A percentile compares a stretch with the other conserved stretches of the same genome.
phyloP scores from a whole-genome alignment of 2,797 vertebrate genomes.

The Acanthurus tractus region DNA sequence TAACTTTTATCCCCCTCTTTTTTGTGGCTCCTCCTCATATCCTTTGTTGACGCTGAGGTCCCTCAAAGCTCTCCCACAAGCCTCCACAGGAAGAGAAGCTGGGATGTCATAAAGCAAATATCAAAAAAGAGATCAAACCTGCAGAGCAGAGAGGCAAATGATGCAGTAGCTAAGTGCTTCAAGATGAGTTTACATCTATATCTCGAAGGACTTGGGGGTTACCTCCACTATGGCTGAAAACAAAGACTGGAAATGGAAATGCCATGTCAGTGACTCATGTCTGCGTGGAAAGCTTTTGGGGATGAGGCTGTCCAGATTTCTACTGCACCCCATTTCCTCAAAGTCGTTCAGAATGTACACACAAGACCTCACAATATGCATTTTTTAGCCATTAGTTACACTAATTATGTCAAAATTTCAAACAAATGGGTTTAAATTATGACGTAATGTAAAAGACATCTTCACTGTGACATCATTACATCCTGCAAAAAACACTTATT shows the following conservation, averaged over 20 bases:
- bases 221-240: slow-evolving; percentile 56
- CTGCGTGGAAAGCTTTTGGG: slow-evolving; percentile 66
- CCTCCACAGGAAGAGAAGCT: slow-evolving; percentile 62
- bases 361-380: slow-evolving; percentile 31
- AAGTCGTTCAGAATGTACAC: slow-evolving; percentile 61
- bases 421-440: neutral
- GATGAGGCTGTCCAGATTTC: slow-evolving; percentile 75
- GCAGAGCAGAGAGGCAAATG: slow-evolving; percentile 70
- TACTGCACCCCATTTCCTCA: slow-evolving; percentile 64
- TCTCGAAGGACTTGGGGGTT: slow-evolving; percentile 51
- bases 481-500: neutral
- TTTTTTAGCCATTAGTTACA: neutral
- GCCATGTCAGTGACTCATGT: slow-evolving; percentile 77
- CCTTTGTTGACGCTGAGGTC: slow-evolving; percentile 59
- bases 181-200: slow-evolving; percentile 78
- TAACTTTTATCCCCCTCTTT: slow-evolving; percentile 63
- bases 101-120: slow-evolving; percentile 58
- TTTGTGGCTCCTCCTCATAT: slow-evolving; percentile 57
- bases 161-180: slow-evolving; percentile 83
- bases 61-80: slow-evolving; percentile 53
- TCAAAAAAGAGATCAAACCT: slow-evolving; percentile 73
- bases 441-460: neutral
- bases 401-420: neutral
- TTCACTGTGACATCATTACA: neutral
- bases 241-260: slow-evolving; percentile 77